Conservation (phyloP, 1,140 invertebrate species). For the Drosophila rufa region DNA sequence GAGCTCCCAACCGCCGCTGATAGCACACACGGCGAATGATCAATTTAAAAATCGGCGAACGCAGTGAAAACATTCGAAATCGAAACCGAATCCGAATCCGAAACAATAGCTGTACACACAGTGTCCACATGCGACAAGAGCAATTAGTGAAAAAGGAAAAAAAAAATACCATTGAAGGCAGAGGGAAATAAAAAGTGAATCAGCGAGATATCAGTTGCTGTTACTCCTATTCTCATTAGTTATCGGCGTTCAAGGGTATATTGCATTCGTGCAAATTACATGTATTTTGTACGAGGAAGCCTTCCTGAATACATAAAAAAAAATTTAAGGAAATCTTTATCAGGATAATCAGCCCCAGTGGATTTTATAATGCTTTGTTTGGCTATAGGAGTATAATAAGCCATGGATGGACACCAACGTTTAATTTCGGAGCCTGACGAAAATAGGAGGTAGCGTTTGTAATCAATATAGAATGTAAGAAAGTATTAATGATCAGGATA, state of each 20-base stretch:
- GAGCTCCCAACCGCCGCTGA: conserved; percentile 41
- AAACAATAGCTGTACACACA: conserved; percentile 48
- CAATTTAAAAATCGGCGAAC: conserved; percentile 35
- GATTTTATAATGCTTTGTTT: too few species aligned
- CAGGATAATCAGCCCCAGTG: not conserved
- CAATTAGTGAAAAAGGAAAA: conserved; percentile 32
- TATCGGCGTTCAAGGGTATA: conserved; percentile 7
- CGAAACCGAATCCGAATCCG: conserved; percentile 45
- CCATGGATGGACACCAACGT: too few species aligned
- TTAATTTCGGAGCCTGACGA: too few species aligned
- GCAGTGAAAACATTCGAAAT: conserved; percentile 31
- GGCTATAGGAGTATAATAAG: too few species aligned
- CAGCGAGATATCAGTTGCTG: conserved; percentile 62
- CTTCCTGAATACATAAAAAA: not conserved
- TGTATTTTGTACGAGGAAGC: not conserved
- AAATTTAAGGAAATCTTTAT: not conserved
- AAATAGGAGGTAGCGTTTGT: not conserved
- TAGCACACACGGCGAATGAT: conserved; percentile 51
- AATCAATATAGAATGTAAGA: not conserved
- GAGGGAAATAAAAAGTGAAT: conserved; percentile 56
- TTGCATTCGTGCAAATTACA: conserved; percentile 1
- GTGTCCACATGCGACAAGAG: conserved; percentile 39
- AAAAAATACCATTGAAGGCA: conserved; percentile 5
- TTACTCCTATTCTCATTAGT: conserved; percentile 3
- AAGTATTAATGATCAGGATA: too few species aligned